phyloP scores from a whole-genome alignment of 2,113 vertebrate genomes.

The Sigmodon hispidus region DNA sequence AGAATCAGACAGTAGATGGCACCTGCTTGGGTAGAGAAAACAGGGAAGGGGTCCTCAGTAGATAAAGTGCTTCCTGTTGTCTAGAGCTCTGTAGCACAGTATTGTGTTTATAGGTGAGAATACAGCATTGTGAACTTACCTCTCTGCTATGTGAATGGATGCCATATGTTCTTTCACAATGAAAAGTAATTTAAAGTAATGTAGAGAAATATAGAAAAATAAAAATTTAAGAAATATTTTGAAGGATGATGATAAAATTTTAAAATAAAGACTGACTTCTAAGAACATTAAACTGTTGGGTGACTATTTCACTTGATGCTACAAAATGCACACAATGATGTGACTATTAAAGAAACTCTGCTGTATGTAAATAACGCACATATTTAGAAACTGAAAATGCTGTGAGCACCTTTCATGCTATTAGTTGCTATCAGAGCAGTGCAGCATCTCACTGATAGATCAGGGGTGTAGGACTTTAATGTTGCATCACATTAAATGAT shows the following conservation, averaged over 20 bases:
- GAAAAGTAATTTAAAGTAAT: too few species aligned
- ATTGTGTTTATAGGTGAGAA: not conserved
- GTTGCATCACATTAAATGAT: conserved; percentile 2
- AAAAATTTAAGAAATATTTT: not conserved
- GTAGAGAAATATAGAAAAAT: not conserved
- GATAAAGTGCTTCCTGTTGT: not conserved
- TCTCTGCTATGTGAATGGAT: not conserved
- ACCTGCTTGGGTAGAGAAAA: not conserved
- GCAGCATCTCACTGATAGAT: not conserved
- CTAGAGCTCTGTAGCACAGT: not conserved
- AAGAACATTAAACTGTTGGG: not conserved
- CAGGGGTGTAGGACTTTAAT: not conserved
- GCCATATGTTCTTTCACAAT: not conserved
- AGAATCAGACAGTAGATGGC: not conserved
- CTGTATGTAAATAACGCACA: not conserved
- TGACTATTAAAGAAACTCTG: not conserved
- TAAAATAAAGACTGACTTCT: not conserved
- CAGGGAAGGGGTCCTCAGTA: not conserved
- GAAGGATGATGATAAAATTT: not conserved
- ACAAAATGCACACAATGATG: not conserved
- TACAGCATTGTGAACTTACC: not conserved
- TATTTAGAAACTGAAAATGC: conserved; percentile 7
- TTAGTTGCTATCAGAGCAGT: not conserved
- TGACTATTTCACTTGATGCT: not conserved
- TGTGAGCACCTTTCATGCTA: not conserved